These are phyloP conservation scores for Lamellibrachia columna DNA, from an alignment of 2,888 invertebrate species.

Conservation along the genomic window DNA sequence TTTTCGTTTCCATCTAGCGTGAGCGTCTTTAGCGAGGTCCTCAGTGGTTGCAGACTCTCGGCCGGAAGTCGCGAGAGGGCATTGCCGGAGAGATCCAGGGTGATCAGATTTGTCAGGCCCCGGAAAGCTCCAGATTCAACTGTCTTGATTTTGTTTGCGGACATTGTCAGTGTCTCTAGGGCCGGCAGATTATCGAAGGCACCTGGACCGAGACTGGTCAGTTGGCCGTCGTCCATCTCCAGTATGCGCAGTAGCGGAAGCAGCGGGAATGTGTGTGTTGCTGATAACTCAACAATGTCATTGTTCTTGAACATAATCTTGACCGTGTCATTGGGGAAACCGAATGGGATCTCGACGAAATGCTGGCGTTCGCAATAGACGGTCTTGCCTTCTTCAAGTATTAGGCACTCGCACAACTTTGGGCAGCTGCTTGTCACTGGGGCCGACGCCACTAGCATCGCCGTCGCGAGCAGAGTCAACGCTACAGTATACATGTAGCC, in stretches of 20 bases:
- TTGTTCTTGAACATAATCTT: slow-evolving; percentile 32
- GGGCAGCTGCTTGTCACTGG: not conserved
- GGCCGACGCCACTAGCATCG: not conserved
- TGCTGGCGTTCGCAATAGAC: not conserved
- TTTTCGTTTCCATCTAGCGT: slow-evolving; percentile 29
- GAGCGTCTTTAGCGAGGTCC: slow-evolving; percentile 24
- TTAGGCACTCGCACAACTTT: not conserved
- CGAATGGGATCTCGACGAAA: slow-evolving; percentile 18
- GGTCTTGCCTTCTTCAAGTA: not conserved
- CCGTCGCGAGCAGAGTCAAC: not conserved
- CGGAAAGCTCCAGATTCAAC: slow-evolving; percentile 25
- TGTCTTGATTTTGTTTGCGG: not conserved
- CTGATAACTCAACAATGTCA: slow-evolving; percentile 21
- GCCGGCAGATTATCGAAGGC: slow-evolving; percentile 31
- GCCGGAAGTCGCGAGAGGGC: slow-evolving; percentile 18
- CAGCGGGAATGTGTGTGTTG: slow-evolving; percentile 25
- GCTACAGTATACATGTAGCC: not conserved
- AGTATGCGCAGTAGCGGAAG: slow-evolving; percentile 30
- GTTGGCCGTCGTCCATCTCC: slow-evolving; percentile 28
- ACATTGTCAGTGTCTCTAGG: slow-evolving; percentile 25
- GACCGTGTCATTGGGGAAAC: slow-evolving; percentile 34
- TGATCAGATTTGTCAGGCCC: slow-evolving; percentile 25
- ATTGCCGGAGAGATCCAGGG: slow-evolving; percentile 28
- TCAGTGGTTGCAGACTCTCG: slow-evolving; percentile 25
- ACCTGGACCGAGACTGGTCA: slow-evolving; percentile 23